Conservation (phyloP, 2,888 invertebrate species). For the Melinaea marsaeus region DNA sequence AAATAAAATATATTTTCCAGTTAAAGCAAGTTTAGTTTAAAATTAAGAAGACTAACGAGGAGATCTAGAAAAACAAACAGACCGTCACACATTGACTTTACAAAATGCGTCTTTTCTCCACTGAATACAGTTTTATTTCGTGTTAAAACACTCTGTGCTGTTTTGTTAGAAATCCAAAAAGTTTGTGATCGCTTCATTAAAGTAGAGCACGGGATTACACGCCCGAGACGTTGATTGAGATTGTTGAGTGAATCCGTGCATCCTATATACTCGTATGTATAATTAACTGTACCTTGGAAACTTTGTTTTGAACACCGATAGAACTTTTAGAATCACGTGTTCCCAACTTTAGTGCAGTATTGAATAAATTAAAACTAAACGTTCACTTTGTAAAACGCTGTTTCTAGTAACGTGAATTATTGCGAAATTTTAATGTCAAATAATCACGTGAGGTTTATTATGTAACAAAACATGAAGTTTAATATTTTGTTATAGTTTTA, state of each 20-base stretch:
- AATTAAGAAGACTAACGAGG: too few relatives aligned
- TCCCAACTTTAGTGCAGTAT: constrained; percentile 20
- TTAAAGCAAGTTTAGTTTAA: too few relatives aligned
- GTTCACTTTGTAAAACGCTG: constrained; percentile 23
- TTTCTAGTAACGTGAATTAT: too few relatives aligned
- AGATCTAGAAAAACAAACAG: too few relatives aligned
- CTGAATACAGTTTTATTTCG: constrained; percentile 36
- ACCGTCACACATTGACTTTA: too few relatives aligned
- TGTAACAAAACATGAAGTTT: too few relatives aligned
- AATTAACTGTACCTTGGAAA: constrained; percentile 27
- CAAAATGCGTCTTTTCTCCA: neutral
- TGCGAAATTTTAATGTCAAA: too few relatives aligned
- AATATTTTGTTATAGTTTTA: too few relatives aligned
- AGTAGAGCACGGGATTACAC: constrained; percentile 61
- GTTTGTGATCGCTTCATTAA: constrained; percentile 64
- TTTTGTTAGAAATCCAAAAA: constrained; percentile 63
- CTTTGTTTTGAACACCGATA: constrained; percentile 20
- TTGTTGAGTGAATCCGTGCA: constrained; percentile 41
- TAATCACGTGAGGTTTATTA: too few relatives aligned
- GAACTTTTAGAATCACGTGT: constrained; percentile 29
- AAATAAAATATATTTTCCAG: too few relatives aligned
- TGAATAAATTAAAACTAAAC: constrained; percentile 28
- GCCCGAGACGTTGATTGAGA: constrained; percentile 50
- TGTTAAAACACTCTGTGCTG: constrained; percentile 36
- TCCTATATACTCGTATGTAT: constrained; percentile 27